Evolutionary conservation across 2,113 vertebrate species (phyloP).

Genomic region (Indicator indicator): DNA sequence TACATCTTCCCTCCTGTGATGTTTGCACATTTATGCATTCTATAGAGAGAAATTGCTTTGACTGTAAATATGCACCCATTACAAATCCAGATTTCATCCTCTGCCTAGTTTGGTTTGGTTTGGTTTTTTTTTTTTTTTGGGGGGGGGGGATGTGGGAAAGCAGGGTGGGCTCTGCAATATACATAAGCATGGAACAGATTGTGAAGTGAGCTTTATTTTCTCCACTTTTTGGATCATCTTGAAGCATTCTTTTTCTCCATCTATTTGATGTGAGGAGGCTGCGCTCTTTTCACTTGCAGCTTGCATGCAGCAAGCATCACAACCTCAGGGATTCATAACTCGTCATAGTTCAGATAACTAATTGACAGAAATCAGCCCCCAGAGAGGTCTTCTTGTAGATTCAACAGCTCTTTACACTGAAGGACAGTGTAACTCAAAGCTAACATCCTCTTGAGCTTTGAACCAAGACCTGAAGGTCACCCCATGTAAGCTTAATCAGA

Average conservation of each 20-base stretch:
- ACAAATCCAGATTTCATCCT: conserved; percentile 15
- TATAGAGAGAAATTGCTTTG: neutral
- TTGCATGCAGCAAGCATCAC: neutral
- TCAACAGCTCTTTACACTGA: conserved; percentile 50
- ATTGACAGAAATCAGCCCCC: conserved; percentile 45
- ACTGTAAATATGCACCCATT: neutral
- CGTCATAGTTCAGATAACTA: conserved; percentile 18
- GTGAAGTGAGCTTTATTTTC: neutral
- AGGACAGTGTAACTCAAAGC: neutral
- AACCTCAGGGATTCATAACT: conserved; percentile 28
- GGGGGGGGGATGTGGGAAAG: too few relatives aligned
- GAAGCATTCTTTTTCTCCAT: neutral
- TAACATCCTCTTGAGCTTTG: conserved; percentile 23
- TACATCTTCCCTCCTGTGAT: neutral
- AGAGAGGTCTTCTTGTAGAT: neutral
- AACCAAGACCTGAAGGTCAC: conserved; percentile 19
- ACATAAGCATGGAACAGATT: neutral
- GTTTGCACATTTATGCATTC: neutral
- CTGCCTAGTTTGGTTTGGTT: neutral
- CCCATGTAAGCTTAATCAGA: conserved; percentile 5
- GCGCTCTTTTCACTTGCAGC: neutral
- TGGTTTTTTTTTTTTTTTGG: neutral
- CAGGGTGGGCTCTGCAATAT: neutral
- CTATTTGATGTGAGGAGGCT: neutral
- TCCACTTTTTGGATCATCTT: neutral